phyloP scores from a whole-genome alignment of 2,888 invertebrate species.

The Hyalella azteca region DNA sequence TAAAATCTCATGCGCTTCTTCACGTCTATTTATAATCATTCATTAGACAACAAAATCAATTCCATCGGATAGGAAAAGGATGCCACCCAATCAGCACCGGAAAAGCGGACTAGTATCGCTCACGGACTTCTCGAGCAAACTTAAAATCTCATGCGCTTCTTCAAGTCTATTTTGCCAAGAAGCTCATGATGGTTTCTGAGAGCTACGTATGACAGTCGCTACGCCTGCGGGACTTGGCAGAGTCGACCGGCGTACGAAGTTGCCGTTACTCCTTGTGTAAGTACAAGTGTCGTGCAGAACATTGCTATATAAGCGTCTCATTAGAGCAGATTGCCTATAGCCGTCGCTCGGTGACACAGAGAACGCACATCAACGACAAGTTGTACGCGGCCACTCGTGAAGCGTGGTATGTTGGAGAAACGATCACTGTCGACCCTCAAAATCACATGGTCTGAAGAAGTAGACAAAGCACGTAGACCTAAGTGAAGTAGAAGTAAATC shows the following conservation, averaged over 20 bases:
- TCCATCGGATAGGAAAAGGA: too few species aligned
- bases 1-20: too few species aligned
- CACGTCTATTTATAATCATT: too few species aligned
- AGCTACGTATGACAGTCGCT: not conserved
- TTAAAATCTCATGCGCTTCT: too few species aligned
- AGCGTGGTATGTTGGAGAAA: not conserved
- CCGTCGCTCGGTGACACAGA: not conserved
- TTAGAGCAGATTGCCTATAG: not conserved
- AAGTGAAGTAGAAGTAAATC: too few species aligned
- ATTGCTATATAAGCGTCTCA: not conserved
- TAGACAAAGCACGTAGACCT: not conserved
- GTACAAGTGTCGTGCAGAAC: not conserved
- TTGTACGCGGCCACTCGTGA: not conserved
- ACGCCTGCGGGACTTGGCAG: not conserved
- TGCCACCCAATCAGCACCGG: too few species aligned
- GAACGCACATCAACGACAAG: not conserved
- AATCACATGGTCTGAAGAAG: not conserved
- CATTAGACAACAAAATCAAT: too few species aligned
- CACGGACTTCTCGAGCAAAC: too few species aligned
- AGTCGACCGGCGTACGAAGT: not conserved
- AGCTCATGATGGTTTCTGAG: not conserved
- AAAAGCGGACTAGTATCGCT: too few species aligned
- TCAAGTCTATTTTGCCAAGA: too few species aligned
- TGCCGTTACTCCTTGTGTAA: not conserved
- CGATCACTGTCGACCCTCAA: not conserved